Evolutionary conservation across 2,113 vertebrate genomes (phyloP), one percentile per base, ranked within the genome.

Genomic region (Rhizomys pruinosus): DNA sequence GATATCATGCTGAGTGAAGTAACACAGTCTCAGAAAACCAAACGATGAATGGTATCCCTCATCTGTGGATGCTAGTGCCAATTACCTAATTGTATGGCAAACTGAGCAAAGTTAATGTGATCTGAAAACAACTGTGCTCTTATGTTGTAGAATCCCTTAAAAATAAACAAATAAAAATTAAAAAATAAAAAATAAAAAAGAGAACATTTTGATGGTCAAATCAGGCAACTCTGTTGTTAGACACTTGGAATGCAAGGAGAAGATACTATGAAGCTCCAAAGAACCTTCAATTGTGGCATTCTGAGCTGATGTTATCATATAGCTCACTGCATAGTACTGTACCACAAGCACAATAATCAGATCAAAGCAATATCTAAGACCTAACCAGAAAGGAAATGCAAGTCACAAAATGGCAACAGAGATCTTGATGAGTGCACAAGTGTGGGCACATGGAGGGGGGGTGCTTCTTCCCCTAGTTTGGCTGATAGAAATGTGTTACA

Each of bases 321-420:
- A 34, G 20, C 42, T 37, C 44, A 44, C 74, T 85, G 12, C 39
- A 87, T 81, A 73, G 42, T 92, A 72, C 27, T 66, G 9, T 87
- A 52, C 17, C 42, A 59, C 42, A 92, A 78, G 72, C 81, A n/a
- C 34, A 74, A 34, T 66, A 63, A 90, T 74, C n/a, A 92, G 73
- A 92, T 74, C 77, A 87, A 91, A 93, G 34, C 52, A 22, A 69
- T 78, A 5, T 55, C 34, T 71, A 76, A 94, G 37, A 79, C 17
- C 15, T 87, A 64, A 88, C 12, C 29, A 69, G 55, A 95, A 80
- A 63, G 63, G 29, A 90, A 94, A 80, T 69, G 19, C 25, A 80
- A n/a, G 42, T 84, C 23, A 88, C 10, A 39, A 85, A 94, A 94
- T 69, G 64, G 25, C 73, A 94, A 82, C n/a, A 52, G 81, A 81